These are phyloP conservation scores for Diploptera punctata DNA, from an alignment of 2,888 invertebrate genomes.

Conservation along the genomic window DNA sequence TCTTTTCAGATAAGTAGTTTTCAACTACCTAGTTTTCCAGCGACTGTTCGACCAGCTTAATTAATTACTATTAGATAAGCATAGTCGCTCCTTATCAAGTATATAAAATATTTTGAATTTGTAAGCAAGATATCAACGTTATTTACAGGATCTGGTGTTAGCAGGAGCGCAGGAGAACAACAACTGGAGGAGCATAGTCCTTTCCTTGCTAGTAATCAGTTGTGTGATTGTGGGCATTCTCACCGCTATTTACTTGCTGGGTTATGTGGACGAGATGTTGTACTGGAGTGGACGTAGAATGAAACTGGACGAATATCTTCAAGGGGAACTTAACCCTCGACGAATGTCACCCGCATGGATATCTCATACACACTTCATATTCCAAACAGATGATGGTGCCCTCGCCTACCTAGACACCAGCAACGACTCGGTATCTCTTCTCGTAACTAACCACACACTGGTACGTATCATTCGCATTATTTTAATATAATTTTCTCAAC, in stretches of 20 bases:
- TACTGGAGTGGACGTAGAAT: slow-evolving; percentile 89
- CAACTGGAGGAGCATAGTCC: slow-evolving; percentile 89
- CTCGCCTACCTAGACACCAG: slow-evolving; percentile 79
- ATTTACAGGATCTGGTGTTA: slow-evolving; percentile 79
- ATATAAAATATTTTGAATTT: too few species aligned
- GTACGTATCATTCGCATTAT: slow-evolving; percentile 59
- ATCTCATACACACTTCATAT: slow-evolving; percentile 81
- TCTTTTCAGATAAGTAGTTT: too few species aligned
- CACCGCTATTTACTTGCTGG: slow-evolving; percentile 86
- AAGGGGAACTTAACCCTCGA: slow-evolving; percentile 72
- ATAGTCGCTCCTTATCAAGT: too few species aligned
- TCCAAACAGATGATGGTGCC: slow-evolving; percentile 86
- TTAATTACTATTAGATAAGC: too few species aligned
- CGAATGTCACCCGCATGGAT: slow-evolving; percentile 83
- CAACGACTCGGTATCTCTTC: slow-evolving; percentile 77
- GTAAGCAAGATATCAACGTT: too few species aligned
- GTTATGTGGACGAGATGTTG: slow-evolving; percentile 87
- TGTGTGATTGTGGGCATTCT: slow-evolving; percentile 87
- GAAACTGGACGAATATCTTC: slow-evolving; percentile 82
- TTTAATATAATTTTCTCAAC: too few species aligned
- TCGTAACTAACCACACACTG: slow-evolving; percentile 87
- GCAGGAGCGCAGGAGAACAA: slow-evolving; percentile 75
- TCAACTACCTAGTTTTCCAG: too few species aligned
- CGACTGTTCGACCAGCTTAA: too few species aligned
- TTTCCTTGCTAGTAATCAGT: slow-evolving; percentile 86